These are phyloP conservation scores for Rhagoletis zephyria DNA, from an alignment of 1,140 invertebrate genomes.

Conservation along the genomic window DNA sequence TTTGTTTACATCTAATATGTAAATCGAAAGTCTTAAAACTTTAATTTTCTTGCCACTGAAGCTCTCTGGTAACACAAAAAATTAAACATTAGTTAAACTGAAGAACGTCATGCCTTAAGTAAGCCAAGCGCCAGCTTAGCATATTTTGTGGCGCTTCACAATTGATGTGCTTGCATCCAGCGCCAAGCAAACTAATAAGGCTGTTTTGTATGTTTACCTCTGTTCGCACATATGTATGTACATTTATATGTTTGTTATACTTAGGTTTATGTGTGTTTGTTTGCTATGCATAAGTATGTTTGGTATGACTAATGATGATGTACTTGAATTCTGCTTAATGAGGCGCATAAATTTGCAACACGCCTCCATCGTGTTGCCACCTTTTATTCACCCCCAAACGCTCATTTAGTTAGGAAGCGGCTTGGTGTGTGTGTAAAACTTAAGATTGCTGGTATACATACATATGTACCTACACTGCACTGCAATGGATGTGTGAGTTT, in stretches of 20 bases:
- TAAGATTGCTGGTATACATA: neutral
- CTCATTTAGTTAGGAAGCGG: neutral
- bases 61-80: neutral
- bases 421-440: neutral
- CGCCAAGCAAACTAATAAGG: conserved; percentile 4
- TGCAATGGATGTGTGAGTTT: conserved; percentile 8
- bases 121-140: neutral
- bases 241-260: neutral
- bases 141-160: conserved; percentile 30
- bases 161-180: neutral
- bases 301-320: conserved; percentile 70
- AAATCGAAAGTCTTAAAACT: neutral
- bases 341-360: conserved; percentile 70
- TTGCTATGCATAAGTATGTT: conserved; percentile 18
- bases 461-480: neutral
- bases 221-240: no score
- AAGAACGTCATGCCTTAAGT: neutral
- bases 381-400: neutral
- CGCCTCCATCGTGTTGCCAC: conserved; percentile 30
- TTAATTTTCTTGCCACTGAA: neutral
- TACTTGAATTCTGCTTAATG: conserved; percentile 63
- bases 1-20: neutral
- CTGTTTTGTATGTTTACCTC: neutral
- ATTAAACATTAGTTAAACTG: neutral
- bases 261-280: neutral